These are phyloP conservation scores for Podargus strigoides DNA, from an alignment of 2,797 vertebrate genomes.

Conservation along the genomic window DNA sequence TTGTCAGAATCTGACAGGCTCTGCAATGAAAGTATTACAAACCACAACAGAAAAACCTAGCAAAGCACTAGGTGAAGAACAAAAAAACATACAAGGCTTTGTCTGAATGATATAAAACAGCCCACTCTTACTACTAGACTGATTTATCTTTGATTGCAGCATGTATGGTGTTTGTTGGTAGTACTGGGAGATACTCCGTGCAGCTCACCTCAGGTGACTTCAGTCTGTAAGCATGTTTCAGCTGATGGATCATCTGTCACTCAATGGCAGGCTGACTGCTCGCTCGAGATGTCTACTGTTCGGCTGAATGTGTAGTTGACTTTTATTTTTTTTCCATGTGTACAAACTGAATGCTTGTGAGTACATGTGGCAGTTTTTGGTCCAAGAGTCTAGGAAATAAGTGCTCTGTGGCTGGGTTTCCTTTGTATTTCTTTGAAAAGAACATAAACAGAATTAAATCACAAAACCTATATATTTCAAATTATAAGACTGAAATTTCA, in stretches of 20 bases:
- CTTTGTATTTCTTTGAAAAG: not conserved
- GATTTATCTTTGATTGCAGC: not conserved
- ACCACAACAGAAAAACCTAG: not conserved
- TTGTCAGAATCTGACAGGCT: not conserved
- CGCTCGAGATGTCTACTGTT: not conserved
- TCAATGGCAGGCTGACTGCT: not conserved
- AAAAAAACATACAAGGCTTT: not conserved
- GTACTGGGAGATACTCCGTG: not conserved
- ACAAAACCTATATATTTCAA: not conserved
- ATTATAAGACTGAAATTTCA: not conserved
- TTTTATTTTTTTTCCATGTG: not conserved
- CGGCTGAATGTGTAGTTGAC: not conserved
- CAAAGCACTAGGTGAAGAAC: not conserved
- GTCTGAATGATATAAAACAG: not conserved
- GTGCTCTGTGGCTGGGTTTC: not conserved
- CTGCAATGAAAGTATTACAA: not conserved
- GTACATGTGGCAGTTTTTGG: not conserved
- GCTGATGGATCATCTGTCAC: fast-evolving
- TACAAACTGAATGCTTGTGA: not conserved
- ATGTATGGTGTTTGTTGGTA: not conserved
- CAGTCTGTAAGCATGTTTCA: not conserved
- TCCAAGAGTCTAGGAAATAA: not conserved
- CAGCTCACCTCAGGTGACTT: not conserved
- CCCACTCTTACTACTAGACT: not conserved
- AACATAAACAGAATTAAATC: not conserved